Percentiles rank a stretch among this genome's conserved stretches.
phyloP scores from a whole-genome alignment of 1,140 invertebrate species.

The Eciton burchellii region DNA sequence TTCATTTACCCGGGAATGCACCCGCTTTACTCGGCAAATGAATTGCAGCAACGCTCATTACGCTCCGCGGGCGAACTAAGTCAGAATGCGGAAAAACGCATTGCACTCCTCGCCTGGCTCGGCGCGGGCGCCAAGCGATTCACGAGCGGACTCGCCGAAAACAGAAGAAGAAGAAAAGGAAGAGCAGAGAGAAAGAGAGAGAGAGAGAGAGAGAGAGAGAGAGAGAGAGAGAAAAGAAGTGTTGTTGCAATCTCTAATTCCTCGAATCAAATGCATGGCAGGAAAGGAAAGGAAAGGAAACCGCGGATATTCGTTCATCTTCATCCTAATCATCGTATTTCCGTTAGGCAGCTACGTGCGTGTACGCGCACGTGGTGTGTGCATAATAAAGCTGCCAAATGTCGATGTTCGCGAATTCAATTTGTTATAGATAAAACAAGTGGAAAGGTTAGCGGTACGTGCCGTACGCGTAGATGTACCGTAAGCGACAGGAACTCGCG shows the following conservation, averaged over 20 bases:
- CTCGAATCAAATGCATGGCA: neutral
- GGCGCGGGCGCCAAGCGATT: constrained; percentile 5
- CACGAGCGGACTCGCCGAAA: neutral
- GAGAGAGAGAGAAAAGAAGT: too few relatives aligned
- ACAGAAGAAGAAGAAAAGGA: too few relatives aligned
- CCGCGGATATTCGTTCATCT: neutral
- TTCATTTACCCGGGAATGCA: constrained; percentile 60
- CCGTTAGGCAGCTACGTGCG: neutral
- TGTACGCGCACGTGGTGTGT: too few relatives aligned
- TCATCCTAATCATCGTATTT: too few relatives aligned
- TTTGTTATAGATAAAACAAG: constrained; percentile 35
- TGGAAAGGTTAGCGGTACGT: constrained; percentile 28
- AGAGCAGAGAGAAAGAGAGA: too few relatives aligned
- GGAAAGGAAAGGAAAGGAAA: neutral
- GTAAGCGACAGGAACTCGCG: constrained; percentile 48
- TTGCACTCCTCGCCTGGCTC: neutral
- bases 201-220: too few relatives aligned
- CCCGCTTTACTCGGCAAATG: constrained; percentile 58
- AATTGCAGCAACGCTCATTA: constrained; percentile 60
- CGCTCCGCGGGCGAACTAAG: constrained; percentile 40
- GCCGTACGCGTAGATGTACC: constrained; percentile 22
- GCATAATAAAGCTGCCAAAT: constrained; percentile 22
- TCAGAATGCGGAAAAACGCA: constrained; percentile 47
- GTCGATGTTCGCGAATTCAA: constrained; percentile 28
- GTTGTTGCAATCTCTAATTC: neutral